Percentiles rank a stretch among this genome's conserved stretches.
Evolutionary conservation across 1,140 invertebrate genomes (phyloP).

Genomic region (Polypedilum vanderplanki): DNA sequence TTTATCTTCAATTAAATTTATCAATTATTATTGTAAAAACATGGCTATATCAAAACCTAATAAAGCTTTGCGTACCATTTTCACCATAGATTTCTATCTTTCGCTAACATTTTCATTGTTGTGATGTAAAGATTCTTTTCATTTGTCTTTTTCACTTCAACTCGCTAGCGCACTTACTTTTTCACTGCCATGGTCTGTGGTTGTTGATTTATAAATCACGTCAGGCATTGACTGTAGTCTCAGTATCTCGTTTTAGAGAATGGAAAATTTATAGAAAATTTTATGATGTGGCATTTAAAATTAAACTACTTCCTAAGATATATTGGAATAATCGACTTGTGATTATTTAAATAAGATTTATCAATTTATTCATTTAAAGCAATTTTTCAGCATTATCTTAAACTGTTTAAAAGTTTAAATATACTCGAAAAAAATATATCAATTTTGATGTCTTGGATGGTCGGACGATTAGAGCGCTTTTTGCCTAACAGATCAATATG

Average conservation of each 20-base stretch:
- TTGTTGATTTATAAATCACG: background rate
- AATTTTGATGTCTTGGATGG: no score
- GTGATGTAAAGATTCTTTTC: conserved; percentile 3
- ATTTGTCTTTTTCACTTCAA: background rate
- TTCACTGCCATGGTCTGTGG: conserved; percentile 2
- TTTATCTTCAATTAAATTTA: background rate
- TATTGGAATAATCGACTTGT: no score
- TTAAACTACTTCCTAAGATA: no score
- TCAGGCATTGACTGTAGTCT: background rate
- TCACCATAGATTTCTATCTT: background rate
- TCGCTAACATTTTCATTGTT: background rate
- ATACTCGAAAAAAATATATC: no score
- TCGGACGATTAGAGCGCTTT: no score
- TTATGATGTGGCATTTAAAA: no score
- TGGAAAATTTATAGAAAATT: no score
- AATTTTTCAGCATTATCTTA: no score
- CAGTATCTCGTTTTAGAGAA: background rate
- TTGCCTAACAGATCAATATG: no score
- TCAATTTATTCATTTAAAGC: no score
- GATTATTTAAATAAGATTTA: no score
- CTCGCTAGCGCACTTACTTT: background rate
- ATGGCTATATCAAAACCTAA: background rate
- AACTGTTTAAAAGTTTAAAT: no score
- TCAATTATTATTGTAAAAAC: background rate
- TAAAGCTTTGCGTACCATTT: background rate